Evolutionary conservation across 2,797 vertebrate species (phyloP), one percentile per base, ranked within the genome.

Genomic region (Orientallactaga sibirica): DNA sequence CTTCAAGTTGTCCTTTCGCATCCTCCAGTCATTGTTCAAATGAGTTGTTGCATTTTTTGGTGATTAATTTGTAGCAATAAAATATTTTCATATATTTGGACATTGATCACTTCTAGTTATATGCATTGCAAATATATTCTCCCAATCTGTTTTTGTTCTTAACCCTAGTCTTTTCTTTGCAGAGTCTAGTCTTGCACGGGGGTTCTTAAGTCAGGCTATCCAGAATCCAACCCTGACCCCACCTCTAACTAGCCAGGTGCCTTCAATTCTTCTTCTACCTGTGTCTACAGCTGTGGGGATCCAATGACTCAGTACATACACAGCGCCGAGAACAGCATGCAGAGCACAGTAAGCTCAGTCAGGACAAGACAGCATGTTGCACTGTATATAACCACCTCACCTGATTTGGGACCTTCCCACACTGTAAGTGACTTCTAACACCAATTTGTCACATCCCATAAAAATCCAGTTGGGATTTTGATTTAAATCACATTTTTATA

Each of bases 31-130:
- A 27, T 1, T 76, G 55, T 91, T 91, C 64, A 83, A 90, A 73
- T 9, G 2, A 10, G 19, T 24, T 75, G 8, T 66, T 37, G 83
- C 12, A 27, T 33, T 0, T 1, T 82, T 95, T 89, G 88, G 58
- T 84, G 86, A 73, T 73, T 87, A 64, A 86, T 79, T 19, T 62
- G 19, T 66, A 75, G 37, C 7, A 92, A n/a, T 79, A 52, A 88
- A 78, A 55, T 86, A 62, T 70, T 70, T 87, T 75, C 16, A 15
- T 85, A 88, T 74, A 70, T 88, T 73, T 55, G 37, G 10, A 18
- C 62, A 86, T 9, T 58, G 71, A 86, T 67, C 16, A 67, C 25
- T 68, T 64, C 12, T 58, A 58, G 55, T 58, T 58, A 58, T 48
- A 10, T 48, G 48, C 33, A 7, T 77, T 89, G 29, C 27, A 82